phyloP scores from a whole-genome alignment of 2,888 invertebrate genomes.

The Drosophila dives region DNA sequence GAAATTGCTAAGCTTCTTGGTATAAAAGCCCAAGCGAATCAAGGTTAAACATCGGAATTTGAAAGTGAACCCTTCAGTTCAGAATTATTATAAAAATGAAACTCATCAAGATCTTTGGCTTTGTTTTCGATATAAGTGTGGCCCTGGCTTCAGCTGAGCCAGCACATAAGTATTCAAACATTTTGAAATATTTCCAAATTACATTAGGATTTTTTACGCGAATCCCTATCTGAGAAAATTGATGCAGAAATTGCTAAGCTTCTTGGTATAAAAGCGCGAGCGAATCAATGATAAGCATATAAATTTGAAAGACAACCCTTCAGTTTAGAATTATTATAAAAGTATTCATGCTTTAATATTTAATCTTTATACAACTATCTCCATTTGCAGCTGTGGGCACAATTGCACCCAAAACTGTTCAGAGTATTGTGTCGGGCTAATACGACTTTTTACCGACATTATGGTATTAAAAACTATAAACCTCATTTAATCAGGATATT shows the following conservation, averaged over 20 bases:
- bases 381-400: constrained; percentile 38
- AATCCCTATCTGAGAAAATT: constrained; percentile 21
- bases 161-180: constrained; percentile 41
- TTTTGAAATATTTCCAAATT: constrained; percentile 16
- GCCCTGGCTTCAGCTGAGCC: constrained; percentile 55
- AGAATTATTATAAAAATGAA: constrained; percentile 41
- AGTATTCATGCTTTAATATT: too few species aligned
- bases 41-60: background rate
- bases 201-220: constrained; percentile 38
- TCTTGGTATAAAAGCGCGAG: constrained; percentile 36
- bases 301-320: constrained; percentile 9
- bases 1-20: background rate
- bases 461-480: background rate
- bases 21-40: constrained; percentile 39
- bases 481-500: background rate
- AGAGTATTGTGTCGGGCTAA: constrained; percentile 29
- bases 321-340: constrained; percentile 18
- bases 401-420: constrained; percentile 48
- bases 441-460: background rate
- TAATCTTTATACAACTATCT: background rate
- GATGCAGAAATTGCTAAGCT: background rate
- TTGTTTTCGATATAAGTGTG: constrained; percentile 55
- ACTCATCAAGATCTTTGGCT: constrained; percentile 49
- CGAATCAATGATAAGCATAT: background rate
- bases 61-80: constrained; percentile 5